These are phyloP conservation scores for Rallus limicola DNA, from an alignment of 2,113 vertebrate genomes.

Conservation along the genomic window DNA sequence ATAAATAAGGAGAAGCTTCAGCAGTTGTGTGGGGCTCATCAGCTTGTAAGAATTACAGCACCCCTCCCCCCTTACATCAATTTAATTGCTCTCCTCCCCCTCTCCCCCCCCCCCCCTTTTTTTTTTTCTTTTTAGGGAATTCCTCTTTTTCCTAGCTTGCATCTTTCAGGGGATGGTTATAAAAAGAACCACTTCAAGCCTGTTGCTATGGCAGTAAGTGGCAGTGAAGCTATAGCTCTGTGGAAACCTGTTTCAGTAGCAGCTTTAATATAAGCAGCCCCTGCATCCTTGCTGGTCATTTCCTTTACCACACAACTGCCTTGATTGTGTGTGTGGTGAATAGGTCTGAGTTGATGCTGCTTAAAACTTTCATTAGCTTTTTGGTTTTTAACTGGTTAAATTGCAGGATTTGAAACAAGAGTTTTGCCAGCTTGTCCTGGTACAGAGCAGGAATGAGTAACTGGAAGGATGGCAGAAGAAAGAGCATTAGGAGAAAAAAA, in stretches of 20 bases:
- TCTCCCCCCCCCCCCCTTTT: too few species aligned
- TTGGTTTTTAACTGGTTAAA: neutral
- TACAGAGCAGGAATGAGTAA: neutral
- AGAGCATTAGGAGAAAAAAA: neutral
- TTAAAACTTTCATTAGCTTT: neutral
- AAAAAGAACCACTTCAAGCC: neutral
- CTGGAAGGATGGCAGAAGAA: neutral
- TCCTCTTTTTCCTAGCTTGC: neutral
- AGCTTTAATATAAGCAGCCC: neutral
- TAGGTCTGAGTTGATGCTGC: neutral
- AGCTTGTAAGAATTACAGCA: neutral
- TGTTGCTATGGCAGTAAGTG: neutral
- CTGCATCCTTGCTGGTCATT: neutral
- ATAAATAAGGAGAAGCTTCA: neutral
- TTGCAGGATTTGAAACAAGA: neutral
- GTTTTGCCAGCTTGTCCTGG: neutral
- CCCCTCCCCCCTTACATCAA: neutral
- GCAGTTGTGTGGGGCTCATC: neutral
- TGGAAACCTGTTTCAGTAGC: neutral
- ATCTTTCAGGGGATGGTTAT: neutral
- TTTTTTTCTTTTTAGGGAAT: neutral
- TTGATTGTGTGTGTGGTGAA: neutral
- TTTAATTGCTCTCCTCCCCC: neutral
- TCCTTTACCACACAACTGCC: neutral
- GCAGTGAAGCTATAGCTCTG: neutral